These are phyloP conservation scores for Gopherus flavomarginatus DNA, from an alignment of 2,113 vertebrate genomes.

Conservation along the genomic window DNA sequence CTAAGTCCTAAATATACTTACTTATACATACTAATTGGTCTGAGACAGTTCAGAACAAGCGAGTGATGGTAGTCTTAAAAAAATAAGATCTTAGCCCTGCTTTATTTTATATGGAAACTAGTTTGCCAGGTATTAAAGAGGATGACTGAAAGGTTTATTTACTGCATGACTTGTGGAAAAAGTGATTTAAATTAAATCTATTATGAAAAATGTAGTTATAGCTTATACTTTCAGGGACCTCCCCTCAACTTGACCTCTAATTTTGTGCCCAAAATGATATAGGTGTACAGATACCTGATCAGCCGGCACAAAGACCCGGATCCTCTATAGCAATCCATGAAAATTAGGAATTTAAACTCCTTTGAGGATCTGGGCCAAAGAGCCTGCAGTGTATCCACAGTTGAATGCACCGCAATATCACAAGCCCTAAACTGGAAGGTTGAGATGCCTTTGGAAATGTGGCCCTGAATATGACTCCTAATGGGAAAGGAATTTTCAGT, in stretches of 20 bases:
- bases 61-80: slow-evolving; percentile 15
- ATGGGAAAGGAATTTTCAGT: slow-evolving; percentile 43
- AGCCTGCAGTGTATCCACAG: background rate
- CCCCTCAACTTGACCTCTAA: background rate
- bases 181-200: slow-evolving; percentile 35
- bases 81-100: background rate
- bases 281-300: background rate
- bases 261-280: background rate
- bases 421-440: background rate
- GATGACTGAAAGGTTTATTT: slow-evolving; percentile 40
- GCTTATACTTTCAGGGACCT: slow-evolving; percentile 32
- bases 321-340: background rate
- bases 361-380: background rate
- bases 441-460: background rate
- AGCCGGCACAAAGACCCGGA: background rate
- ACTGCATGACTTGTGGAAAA: slow-evolving; percentile 13
- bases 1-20: slow-evolving; percentile 18
- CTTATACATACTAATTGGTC: slow-evolving; percentile 26
- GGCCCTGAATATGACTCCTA: background rate
- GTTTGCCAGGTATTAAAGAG: slow-evolving; percentile 34
- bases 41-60: background rate
- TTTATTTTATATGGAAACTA: slow-evolving; percentile 16
- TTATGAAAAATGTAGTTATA: slow-evolving; percentile 28
- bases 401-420: background rate
- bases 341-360: background rate